Evolutionary conservation across 2,888 invertebrate species (phyloP), one percentile per base, ranked within the genome.

Genomic region (Sarcophaga rosellei): DNA sequence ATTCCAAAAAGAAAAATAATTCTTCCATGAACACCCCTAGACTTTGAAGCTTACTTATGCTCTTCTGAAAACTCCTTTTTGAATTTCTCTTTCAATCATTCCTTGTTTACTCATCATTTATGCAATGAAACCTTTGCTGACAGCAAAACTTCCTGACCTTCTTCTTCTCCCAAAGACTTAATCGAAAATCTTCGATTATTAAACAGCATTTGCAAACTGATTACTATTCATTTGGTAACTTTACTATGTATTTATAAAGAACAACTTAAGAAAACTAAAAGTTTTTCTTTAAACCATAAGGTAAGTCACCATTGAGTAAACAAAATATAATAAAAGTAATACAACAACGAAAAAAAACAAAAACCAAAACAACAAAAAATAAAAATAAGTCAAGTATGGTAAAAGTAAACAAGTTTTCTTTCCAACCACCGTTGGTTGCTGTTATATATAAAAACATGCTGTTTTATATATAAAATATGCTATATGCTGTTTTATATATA

Each of bases 241-340:
- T 45, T 45, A 66, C 44, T 11, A n/a, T 45, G 11, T 4, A 45
- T n/a, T 11, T 44, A 17, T 25, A 77, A 82, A 73, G 65, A 68
- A 65, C 21, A 68, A 68, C 25, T 72, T 35, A 11, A 59, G 20
- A 72, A n/a, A 70, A 35, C 35, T 35, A 35, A 72, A 63, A n/a
- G 23, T 57, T 68, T 6, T 45, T 35, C 35, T 35, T 35, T 35
- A 35, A 35, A 35, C 35, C 35, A 35, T 35, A 35, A 35, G 35
- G 35, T 35, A 35, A 53, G 53, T 17, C 53, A 53, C 53, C 53
- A 53, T 17, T 4, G 17, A 53, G 53, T 53, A 53, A 53, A 53
- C 53, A 53, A 35, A 35, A 17, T 53, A 12, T 10, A 53, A 53
- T 15, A 53, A 53, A 12, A 53, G 53, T 12, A 53, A 53, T 53